Percentiles rank a stretch among this genome's conserved stretches.
These are phyloP conservation scores for Riptortus pedestris DNA, from an alignment of 1,140 invertebrate genomes.

Conservation along the genomic window DNA sequence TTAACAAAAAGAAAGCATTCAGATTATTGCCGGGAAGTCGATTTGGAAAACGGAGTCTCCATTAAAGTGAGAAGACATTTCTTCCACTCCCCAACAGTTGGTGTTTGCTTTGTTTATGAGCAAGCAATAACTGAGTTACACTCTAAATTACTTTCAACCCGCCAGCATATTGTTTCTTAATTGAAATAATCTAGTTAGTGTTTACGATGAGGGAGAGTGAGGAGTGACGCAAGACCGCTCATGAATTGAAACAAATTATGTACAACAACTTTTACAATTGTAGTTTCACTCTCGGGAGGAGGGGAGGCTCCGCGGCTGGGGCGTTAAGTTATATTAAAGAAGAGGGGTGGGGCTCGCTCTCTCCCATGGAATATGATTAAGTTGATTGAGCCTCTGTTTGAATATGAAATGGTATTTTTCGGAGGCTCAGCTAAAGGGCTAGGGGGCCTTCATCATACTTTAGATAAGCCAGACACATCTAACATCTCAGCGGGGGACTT, in stretches of 20 bases:
- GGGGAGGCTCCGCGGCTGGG: not conserved
- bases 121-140: not conserved
- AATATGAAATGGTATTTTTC: too few species aligned
- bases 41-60: too few species aligned
- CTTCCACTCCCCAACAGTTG: too few species aligned
- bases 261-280: not conserved
- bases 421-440: too few species aligned
- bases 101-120: not conserved
- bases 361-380: not conserved
- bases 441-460: too few species aligned
- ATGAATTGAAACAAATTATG: not conserved
- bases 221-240: not conserved
- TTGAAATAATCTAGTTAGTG: not conserved
- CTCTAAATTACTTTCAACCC: not conserved
- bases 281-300: not conserved
- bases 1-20: too few species aligned
- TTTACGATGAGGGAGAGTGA: not conserved
- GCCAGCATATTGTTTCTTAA: not conserved
- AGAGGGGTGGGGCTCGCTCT: not conserved
- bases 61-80: too few species aligned
- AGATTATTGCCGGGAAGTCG: too few species aligned
- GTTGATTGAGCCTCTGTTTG: too few species aligned
- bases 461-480: too few species aligned
- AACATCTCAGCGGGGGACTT: too few species aligned
- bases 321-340: not conserved